phyloP scores from a whole-genome alignment of 2,113 vertebrate species.

The Pithys albifrons region DNA sequence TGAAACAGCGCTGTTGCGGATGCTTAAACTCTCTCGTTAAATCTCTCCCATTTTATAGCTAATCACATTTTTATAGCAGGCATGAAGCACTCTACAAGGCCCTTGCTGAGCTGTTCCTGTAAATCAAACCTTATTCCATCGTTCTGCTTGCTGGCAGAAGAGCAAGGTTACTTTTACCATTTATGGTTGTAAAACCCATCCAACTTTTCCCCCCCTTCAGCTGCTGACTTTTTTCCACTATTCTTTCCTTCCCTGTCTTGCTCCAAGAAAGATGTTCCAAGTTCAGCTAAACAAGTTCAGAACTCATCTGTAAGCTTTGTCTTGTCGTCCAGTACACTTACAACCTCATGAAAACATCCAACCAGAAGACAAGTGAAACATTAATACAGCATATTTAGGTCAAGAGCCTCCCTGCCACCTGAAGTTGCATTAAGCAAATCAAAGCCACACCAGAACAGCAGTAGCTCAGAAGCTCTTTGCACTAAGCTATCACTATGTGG shows the following conservation, averaged over 20 bases:
- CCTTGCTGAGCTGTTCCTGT: constrained; percentile 75
- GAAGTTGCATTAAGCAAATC: background rate
- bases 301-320: background rate
- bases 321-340: background rate
- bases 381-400: background rate
- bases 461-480: background rate
- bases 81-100: constrained; percentile 75
- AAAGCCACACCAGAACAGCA: background rate
- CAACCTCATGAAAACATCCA: constrained; percentile 8
- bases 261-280: constrained; percentile 67
- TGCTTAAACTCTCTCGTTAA: constrained; percentile 76
- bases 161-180: constrained; percentile 79
- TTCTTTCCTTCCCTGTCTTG: constrained; percentile 44
- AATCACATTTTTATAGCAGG: constrained; percentile 80
- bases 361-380: background rate
- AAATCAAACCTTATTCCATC: constrained; percentile 81
- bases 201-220: constrained; percentile 56
- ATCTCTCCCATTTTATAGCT: constrained; percentile 77
- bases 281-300: constrained; percentile 58
- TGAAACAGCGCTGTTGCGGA: constrained; percentile 41
- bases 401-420: background rate
- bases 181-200: constrained; percentile 81
- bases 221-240: constrained; percentile 63
- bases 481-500: background rate
- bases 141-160: constrained; percentile 70